These are phyloP conservation scores for Drosophila lacteicornis DNA, from an alignment of 1,140 invertebrate species.

Conservation along the genomic window DNA sequence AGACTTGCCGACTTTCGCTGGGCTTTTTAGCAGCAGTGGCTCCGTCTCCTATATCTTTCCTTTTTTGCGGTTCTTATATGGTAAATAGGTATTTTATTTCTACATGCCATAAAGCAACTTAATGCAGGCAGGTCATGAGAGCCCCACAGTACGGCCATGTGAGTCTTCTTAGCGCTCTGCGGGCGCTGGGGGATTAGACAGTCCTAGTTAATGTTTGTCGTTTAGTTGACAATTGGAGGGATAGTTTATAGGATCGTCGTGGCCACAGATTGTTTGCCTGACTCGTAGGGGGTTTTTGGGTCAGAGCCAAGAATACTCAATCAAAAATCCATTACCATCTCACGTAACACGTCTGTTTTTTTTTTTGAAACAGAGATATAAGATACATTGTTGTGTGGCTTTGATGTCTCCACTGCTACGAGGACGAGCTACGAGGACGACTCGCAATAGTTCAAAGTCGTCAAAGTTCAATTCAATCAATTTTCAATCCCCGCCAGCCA, in stretches of 20 bases:
- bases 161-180: neutral
- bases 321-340: slow-evolving; percentile 26
- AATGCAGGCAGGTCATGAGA: slow-evolving; percentile 53
- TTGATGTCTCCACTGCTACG: slow-evolving; percentile 59
- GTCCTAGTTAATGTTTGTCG: slow-evolving; percentile 43
- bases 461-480: slow-evolving; percentile 83
- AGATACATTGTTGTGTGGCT: slow-evolving; percentile 53
- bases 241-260: slow-evolving; percentile 14
- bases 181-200: slow-evolving; percentile 15
- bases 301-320: slow-evolving; percentile 45
- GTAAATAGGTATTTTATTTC: slow-evolving; percentile 68
- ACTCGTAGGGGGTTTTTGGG: slow-evolving; percentile 33
- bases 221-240: slow-evolving; percentile 56
- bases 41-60: neutral
- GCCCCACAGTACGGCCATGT: slow-evolving; percentile 7
- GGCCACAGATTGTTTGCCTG: slow-evolving; percentile 23
- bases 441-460: slow-evolving; percentile 69
- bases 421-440: neutral
- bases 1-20: slow-evolving; percentile 50
- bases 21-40: slow-evolving; percentile 65
- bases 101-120: slow-evolving; percentile 68
- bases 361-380: slow-evolving; percentile 21
- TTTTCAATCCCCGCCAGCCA: slow-evolving; percentile 59
- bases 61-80: slow-evolving; percentile 49
- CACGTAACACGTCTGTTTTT: slow-evolving; percentile 13